These are phyloP conservation scores for Hippocampus barbouri DNA, from an alignment of 2,113 vertebrate genomes.

Conservation along the genomic window DNA sequence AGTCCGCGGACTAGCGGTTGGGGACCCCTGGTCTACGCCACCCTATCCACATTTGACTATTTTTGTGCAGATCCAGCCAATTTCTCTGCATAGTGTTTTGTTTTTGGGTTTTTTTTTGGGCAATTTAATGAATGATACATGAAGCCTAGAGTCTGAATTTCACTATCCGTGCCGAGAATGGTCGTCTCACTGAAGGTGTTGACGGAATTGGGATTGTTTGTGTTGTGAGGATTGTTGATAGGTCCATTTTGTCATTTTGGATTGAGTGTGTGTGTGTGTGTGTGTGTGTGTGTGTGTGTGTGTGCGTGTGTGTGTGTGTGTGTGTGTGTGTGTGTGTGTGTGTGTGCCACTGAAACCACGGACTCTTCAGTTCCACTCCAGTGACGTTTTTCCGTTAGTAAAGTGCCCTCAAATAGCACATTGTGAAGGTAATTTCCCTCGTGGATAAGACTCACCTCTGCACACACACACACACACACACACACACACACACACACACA, in stretches of 20 bases:
- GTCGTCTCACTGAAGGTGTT: neutral
- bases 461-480: conserved; percentile 6
- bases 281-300: too few species aligned
- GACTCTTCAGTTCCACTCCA: conserved; percentile 32
- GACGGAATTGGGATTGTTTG: neutral
- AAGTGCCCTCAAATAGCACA: conserved; percentile 52
- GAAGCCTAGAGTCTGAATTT: neutral
- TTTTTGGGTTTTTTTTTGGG: too few species aligned
- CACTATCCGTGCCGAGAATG: neutral
- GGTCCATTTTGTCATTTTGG: conserved; percentile 8
- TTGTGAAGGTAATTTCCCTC: conserved; percentile 56
- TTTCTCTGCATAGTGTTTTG: too few species aligned
- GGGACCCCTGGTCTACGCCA: too few species aligned
- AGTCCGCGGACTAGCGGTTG: too few species aligned
- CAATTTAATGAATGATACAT: neutral
- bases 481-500: conserved; percentile 5
- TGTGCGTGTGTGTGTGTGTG: too few species aligned
- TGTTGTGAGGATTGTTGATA: neutral
- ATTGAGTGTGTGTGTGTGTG: too few species aligned
- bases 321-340: neutral
- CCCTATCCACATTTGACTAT: too few species aligned
- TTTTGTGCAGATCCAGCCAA: too few species aligned
- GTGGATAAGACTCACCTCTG: conserved; percentile 35
- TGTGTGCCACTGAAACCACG: neutral
- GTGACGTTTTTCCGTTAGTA: conserved; percentile 34